Conservation (phyloP, 2,888 invertebrate species). For the Conomelus anceps region DNA sequence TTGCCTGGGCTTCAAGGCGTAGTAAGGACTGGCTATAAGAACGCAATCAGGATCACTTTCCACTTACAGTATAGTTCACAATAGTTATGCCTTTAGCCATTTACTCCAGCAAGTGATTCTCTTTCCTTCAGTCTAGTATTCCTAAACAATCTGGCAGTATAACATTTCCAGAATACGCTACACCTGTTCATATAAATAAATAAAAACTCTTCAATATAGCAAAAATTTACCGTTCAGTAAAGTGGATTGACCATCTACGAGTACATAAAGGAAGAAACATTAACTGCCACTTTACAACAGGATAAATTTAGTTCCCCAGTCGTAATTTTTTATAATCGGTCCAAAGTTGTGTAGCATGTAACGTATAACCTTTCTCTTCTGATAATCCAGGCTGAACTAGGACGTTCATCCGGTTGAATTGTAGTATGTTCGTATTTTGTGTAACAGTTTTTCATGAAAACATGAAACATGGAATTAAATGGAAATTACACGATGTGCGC, state of each 20-base stretch:
- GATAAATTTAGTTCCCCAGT: neutral
- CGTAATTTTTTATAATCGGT: neutral
- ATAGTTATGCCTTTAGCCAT: neutral
- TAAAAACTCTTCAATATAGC: neutral
- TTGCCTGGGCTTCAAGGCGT: too few relatives aligned
- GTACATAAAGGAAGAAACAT: too few relatives aligned
- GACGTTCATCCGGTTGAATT: neutral
- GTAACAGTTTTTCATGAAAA: too few relatives aligned
- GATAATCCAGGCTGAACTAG: neutral
- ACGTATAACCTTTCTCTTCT: neutral
- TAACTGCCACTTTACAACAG: too few relatives aligned
- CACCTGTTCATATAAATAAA: neutral
- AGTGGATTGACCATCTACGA: too few relatives aligned
- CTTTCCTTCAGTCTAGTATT: neutral
- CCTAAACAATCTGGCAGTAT: neutral
- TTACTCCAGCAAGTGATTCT: neutral
- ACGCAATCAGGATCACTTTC: neutral
- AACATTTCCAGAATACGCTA: neutral
- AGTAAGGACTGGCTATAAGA: neutral
- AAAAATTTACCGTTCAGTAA: neutral
- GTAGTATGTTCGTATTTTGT: too few relatives aligned
- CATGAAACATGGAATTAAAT: too few relatives aligned
- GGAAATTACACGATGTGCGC: too few relatives aligned
- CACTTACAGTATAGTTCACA: neutral
- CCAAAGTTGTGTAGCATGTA: neutral